Conservation (phyloP, 37 sponge, comb jelly and placozoan species). For the Axinella damicornis region DNA sequence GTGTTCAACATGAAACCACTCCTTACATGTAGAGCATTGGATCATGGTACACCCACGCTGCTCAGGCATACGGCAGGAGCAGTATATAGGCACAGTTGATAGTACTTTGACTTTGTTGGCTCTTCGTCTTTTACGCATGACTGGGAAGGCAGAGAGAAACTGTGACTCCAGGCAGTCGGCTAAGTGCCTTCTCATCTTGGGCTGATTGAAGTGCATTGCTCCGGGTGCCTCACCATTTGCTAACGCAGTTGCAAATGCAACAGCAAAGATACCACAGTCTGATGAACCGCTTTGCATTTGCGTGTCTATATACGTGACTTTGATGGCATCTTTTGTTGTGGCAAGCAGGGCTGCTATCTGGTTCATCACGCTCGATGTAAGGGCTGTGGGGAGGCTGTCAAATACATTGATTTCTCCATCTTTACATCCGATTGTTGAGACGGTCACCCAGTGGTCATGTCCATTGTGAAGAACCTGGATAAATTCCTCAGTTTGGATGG, state of each 20-base stretch:
- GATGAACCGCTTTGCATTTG: conserved; percentile 38
- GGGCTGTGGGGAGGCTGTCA: conserved; percentile 15
- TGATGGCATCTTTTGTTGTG: conserved; percentile 19
- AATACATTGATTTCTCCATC: conserved; percentile 23
- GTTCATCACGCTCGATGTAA: neutral
- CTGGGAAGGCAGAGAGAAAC: conserved; percentile 14
- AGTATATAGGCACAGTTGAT: neutral
- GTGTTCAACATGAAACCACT: conserved; percentile 17
- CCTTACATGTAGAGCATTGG: conserved; percentile 16
- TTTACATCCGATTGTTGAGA: conserved; percentile 19
- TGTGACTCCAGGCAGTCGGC: conserved; percentile 27
- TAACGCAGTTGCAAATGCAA: conserved; percentile 39
- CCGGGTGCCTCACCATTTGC: conserved; percentile 29
- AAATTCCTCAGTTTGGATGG: conserved; percentile 22
- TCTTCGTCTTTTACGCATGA: neutral
- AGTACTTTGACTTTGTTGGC: neutral
- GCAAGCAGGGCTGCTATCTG: conserved; percentile 41
- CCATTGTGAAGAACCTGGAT: conserved; percentile 33
- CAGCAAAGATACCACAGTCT: conserved; percentile 53
- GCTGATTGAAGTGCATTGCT: conserved; percentile 14
- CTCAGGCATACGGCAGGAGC: conserved; percentile 25
- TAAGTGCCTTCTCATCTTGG: conserved; percentile 47
- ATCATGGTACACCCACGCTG: conserved; percentile 19
- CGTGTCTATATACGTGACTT: conserved; percentile 21
- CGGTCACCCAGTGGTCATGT: conserved; percentile 39